Percentiles rank a stretch among this genome's conserved stretches.
phyloP scores from a whole-genome alignment of 2,113 vertebrate species.

The Podiceps cristatus region DNA sequence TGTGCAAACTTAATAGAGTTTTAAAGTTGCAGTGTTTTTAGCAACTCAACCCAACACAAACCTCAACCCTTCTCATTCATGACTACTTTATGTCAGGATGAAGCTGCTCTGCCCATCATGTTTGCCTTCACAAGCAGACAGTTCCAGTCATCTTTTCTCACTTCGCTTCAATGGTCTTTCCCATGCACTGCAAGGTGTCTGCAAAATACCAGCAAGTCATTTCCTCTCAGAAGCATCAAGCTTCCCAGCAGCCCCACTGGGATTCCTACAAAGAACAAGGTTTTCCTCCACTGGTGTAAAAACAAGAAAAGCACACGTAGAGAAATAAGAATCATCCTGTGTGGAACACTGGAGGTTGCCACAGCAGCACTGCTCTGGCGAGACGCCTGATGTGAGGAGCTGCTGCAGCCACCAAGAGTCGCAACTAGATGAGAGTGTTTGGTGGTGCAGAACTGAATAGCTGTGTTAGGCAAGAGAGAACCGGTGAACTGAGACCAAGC shows the following conservation, averaged over 20 bases:
- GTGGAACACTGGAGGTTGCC: neutral
- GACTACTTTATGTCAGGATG: neutral
- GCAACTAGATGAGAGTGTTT: neutral
- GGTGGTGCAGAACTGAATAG: neutral
- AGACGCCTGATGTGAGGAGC: neutral
- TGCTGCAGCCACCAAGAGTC: neutral
- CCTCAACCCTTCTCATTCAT: neutral
- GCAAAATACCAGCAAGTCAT: neutral
- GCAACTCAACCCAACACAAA: neutral
- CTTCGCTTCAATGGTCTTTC: neutral
- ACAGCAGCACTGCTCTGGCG: neutral
- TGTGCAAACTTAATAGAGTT: neutral
- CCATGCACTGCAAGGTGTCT: neutral
- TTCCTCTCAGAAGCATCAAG: neutral
- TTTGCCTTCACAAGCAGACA: neutral
- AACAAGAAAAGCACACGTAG: fast-evolving
- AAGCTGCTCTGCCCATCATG: neutral
- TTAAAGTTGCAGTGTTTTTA: neutral
- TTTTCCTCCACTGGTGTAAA: neutral
- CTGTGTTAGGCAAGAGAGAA: neutral
- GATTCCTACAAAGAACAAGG: neutral
- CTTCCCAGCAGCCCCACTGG: neutral
- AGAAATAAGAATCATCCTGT: neutral
- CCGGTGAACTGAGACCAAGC: neutral
- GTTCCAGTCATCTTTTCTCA: neutral